Conservation (phyloP, 2,797 vertebrate species). For the Siniperca obscura region DNA sequence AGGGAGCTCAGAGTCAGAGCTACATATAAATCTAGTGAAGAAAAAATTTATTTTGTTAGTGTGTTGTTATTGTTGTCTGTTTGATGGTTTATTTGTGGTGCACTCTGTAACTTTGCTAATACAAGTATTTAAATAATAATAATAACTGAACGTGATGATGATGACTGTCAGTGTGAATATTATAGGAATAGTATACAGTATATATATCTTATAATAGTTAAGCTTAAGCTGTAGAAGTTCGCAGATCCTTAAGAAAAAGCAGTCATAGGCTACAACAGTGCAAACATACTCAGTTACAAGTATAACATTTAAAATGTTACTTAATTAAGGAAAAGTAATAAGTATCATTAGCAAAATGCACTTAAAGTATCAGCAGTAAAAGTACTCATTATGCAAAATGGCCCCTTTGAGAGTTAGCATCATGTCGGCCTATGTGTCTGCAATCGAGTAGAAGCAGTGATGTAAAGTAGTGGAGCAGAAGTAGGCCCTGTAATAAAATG, state of each 20-base stretch:
- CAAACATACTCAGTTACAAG: neutral
- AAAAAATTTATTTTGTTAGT: neutral
- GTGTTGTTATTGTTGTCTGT: neutral
- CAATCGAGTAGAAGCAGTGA: neutral
- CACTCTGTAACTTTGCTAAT: neutral
- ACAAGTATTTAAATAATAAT: neutral
- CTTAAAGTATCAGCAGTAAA: neutral
- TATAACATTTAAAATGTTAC: neutral
- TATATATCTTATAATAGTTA: neutral
- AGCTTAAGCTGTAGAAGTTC: neutral
- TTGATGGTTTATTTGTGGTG: neutral
- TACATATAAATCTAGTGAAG: neutral
- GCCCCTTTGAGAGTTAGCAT: no score
- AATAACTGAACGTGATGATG: neutral
- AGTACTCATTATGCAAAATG: neutral
- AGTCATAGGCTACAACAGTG: neutral
- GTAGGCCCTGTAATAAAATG: neutral
- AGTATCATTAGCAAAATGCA: neutral
- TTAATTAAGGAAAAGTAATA: neutral
- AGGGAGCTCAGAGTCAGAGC: neutral
- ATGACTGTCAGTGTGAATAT: neutral
- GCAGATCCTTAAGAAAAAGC: neutral
- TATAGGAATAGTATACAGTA: neutral
- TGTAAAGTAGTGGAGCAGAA: neutral
- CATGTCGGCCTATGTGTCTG: neutral